Evolutionary conservation across 2,888 invertebrate genomes (phyloP).

Genomic region (Ornithoptera alexandrae): DNA sequence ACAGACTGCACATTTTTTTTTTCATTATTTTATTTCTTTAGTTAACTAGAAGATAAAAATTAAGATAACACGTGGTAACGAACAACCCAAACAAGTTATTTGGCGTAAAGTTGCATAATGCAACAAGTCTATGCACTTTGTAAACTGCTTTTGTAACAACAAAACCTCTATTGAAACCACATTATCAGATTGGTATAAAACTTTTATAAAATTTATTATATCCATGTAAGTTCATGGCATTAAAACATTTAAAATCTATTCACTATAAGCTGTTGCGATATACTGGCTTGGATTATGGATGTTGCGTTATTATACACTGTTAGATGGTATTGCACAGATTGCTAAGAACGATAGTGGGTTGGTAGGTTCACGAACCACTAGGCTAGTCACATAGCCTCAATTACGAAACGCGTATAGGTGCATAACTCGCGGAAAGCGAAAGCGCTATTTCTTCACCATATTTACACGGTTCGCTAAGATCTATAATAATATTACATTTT

Average conservation of each 20-base stretch:
- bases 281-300: conserved; percentile 12
- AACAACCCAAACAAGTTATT: conserved; percentile 35
- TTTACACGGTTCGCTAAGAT: conserved; percentile 47
- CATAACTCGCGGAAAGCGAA: conserved; percentile 77
- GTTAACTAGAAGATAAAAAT: too few relatives aligned
- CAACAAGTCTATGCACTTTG: conserved; percentile 32
- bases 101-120: conserved; percentile 52
- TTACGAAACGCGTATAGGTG: conserved; percentile 70
- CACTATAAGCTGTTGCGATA: conserved; percentile 16
- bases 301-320: conserved; percentile 27
- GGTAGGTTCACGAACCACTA: conserved; percentile 56
- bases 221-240: neutral
- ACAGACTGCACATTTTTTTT: too few relatives aligned
- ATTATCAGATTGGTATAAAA: conserved; percentile 1
- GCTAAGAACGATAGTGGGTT: conserved; percentile 39
- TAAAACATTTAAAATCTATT: neutral
- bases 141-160: conserved; percentile 8
- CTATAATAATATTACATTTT: conserved; percentile 32
- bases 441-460: conserved; percentile 74
- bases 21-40: too few relatives aligned
- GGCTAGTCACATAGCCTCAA: conserved; percentile 69
- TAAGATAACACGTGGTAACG: too few relatives aligned
- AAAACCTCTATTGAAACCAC: neutral
- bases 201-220: neutral
- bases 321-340: conserved; percentile 34